Conservation (phyloP, 2,113 vertebrate species). For the Acrocephalus kingi region DNA sequence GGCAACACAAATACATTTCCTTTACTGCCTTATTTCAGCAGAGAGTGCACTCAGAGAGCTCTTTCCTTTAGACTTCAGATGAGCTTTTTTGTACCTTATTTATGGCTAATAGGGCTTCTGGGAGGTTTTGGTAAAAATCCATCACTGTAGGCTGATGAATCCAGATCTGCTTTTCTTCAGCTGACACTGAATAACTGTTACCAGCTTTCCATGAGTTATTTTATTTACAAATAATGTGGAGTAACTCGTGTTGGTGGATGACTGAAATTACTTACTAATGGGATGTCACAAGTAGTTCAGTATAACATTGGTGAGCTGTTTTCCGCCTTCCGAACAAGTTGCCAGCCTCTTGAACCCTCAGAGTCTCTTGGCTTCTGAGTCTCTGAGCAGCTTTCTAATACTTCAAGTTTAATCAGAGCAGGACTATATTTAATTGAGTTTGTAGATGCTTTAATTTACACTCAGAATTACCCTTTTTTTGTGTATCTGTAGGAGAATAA, state of each 20-base stretch:
- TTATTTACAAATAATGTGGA: not conserved
- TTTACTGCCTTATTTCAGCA: not conserved
- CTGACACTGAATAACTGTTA: not conserved
- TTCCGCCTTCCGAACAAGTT: not conserved
- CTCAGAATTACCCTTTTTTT: not conserved
- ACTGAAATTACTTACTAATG: not conserved
- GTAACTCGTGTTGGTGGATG: not conserved
- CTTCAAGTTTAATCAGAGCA: not conserved
- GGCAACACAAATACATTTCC: not conserved
- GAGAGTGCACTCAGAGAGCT: not conserved
- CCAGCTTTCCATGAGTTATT: not conserved
- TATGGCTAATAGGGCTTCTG: not conserved
- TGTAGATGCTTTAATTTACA: not conserved
- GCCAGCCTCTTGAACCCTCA: not conserved
- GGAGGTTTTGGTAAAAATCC: slow-evolving; percentile 5
- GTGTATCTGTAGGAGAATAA: not conserved
- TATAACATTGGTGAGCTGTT: not conserved
- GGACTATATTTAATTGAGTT: not conserved
- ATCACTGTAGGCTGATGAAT: not conserved
- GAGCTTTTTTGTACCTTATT: not conserved
- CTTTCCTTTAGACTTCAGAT: not conserved
- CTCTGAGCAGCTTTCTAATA: not conserved
- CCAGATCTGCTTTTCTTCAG: slow-evolving; percentile 1
- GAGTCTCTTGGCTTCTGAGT: accelerated
- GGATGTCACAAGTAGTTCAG: not conserved